Evolutionary conservation across 2,797 vertebrate genomes (phyloP).

Genomic region (Poecilia wingei): DNA sequence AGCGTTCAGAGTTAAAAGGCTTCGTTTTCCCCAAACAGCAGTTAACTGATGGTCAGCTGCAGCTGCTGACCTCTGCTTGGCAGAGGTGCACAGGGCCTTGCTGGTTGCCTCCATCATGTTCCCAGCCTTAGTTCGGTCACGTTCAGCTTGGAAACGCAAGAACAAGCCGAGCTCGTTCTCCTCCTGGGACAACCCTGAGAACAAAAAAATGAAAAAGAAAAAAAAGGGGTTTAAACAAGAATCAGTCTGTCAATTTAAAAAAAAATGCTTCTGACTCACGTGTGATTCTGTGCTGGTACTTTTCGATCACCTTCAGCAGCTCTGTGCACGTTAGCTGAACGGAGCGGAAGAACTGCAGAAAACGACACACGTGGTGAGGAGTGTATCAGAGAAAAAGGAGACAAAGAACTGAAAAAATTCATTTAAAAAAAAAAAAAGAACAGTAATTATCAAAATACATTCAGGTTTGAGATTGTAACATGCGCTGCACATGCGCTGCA

Average conservation of each 20-base stretch:
- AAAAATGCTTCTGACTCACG: slow-evolving; percentile 71
- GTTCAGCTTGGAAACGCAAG: slow-evolving; percentile 85
- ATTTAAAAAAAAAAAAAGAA: too few species aligned
- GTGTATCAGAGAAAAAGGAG: too few species aligned
- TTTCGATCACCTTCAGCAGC: slow-evolving; percentile 87
- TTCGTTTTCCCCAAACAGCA: background rate
- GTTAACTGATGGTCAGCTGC: background rate
- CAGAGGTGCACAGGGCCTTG: slow-evolving; percentile 84
- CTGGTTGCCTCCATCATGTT: slow-evolving; percentile 89
- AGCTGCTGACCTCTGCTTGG: slow-evolving; percentile 84
- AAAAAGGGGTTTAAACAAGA: background rate
- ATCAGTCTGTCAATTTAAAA: too few species aligned
- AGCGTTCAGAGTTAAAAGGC: background rate
- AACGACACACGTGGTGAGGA: background rate
- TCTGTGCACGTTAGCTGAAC: slow-evolving; percentile 85
- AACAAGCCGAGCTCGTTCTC: slow-evolving; percentile 89
- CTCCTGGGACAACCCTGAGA: slow-evolving; percentile 84
- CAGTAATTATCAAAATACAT: background rate
- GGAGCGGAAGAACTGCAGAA: slow-evolving; percentile 83
- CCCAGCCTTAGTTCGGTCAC: slow-evolving; percentile 82
- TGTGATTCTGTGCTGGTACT: slow-evolving; percentile 85
- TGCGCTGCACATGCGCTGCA: too few species aligned
- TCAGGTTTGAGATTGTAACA: background rate
- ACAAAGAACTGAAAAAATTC: too few species aligned
- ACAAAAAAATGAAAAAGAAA: background rate